Evolutionary conservation across 1,140 invertebrate genomes (phyloP), one percentile per base, ranked within the genome.

Genomic region (Physella acuta): DNA sequence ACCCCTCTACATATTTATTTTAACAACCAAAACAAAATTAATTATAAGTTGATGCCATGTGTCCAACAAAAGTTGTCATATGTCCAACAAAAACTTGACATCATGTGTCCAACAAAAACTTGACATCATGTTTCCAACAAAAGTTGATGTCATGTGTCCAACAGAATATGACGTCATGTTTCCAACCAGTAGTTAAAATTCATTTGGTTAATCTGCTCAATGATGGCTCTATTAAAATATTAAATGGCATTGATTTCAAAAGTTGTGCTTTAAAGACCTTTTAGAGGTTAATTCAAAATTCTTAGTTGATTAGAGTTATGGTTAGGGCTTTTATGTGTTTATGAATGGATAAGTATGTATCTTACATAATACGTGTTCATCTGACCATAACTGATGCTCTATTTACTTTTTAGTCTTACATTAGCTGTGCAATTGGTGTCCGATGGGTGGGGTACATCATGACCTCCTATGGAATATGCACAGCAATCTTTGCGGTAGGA

Each of bases 401-500:
- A 56, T 28, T 26, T 17, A 20, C 49, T 5, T 44, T 31, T 2
- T 67, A 72, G 71, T 53, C 60, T 14, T 72, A 67, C 30, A 63
- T 72, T 33, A 69, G 60, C 60, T 72, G 71, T 33, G 36, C 53
- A 3, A 30, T 72, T 30, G 71, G 71, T n/a, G 58, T 72, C 24
- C 26, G 55, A 55, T 69, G 66, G 71, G 71, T 72, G n/a, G 71
- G 71, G 3, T 72, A 58, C 61, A 62, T 72, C 37, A 72, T 72
- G 71, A 44, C 71, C 2, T 55, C 60, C 20, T 72, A 64, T 33
- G 71, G 71, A 3, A 34, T 56, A 3, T 44, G 52, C 36, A 69
- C 66, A 5, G 66, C 71, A 3, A 51, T 58, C 11, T 62, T 65
- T 24, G 71, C 71, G 3, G n/a, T 72, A 3, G 37, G 51, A 16